Percentiles rank a stretch among this genome's conserved stretches.
Conservation (phyloP, 1,140 invertebrate species). For the Holcopasites calliopsidis region DNA sequence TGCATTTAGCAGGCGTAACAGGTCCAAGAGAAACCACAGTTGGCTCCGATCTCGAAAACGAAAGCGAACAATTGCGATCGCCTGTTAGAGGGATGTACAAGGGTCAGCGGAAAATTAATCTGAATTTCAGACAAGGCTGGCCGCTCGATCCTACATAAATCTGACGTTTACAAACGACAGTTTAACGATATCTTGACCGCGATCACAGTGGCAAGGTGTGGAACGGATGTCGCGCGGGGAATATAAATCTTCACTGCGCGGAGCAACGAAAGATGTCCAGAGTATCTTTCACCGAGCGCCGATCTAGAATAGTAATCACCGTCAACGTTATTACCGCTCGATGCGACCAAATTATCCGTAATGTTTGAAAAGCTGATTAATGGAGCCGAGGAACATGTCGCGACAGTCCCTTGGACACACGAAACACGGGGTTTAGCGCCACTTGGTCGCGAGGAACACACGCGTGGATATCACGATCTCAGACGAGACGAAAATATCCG, state of each 20-base stretch:
- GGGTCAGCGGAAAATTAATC: conserved; percentile 20
- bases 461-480: conserved; percentile 28
- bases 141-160: conserved; percentile 3
- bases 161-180: conserved; percentile 23
- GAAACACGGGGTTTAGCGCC: not conserved
- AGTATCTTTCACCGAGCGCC: not conserved
- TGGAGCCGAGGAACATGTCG: conserved; percentile 19
- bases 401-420: conserved; percentile 8
- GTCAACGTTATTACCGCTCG: not conserved
- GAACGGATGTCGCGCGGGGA: conserved; percentile 24
- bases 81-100: no score
- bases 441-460: not conserved
- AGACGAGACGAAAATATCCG: conserved; percentile 32
- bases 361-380: conserved; percentile 16
- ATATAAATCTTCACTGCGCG: conserved; percentile 10
- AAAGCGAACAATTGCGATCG: not conserved
- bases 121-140: not conserved
- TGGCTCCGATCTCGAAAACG: no score
- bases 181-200: conserved; percentile 31
- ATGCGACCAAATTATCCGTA: conserved; percentile 21
- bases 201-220: conserved; percentile 23
- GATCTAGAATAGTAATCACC: conserved; percentile 24
- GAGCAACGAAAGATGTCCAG: conserved; percentile 11
- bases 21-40: not conserved
- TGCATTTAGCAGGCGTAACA: not conserved